Evolutionary conservation across 2,797 vertebrate species (phyloP).

Genomic region (Selene dorsalis): DNA sequence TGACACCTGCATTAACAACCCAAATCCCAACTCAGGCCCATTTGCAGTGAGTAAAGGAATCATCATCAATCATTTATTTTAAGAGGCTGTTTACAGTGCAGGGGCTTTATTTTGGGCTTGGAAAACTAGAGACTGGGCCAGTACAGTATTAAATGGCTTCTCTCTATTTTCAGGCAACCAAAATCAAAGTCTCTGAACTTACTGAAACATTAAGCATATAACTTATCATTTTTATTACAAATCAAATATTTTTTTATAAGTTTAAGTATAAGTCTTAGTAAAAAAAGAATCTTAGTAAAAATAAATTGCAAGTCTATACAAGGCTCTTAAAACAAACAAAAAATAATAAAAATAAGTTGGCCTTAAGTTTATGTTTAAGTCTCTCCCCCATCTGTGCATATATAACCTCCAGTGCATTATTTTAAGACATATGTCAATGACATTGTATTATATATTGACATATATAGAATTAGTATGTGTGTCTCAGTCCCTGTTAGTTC

Average conservation of each 20-base stretch:
- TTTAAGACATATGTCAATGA: neutral
- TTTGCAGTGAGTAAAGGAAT: conserved; percentile 72
- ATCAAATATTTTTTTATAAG: no score
- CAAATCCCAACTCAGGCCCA: conserved; percentile 77
- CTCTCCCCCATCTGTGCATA: neutral
- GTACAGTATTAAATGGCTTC: conserved; percentile 41
- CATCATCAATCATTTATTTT: conserved; percentile 83
- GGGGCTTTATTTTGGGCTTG: conserved; percentile 59
- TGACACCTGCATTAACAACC: conserved; percentile 82
- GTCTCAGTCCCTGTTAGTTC: conserved; percentile 30
- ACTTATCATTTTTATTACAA: neutral
- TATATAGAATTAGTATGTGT: conserved; percentile 28
- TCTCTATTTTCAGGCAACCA: conserved; percentile 21
- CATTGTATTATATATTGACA: conserved; percentile 6
- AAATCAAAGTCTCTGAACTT: neutral
- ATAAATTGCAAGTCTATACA: no score
- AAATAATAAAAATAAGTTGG: neutral
- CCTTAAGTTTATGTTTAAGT: neutral
- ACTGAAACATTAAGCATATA: neutral
- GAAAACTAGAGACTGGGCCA: conserved; percentile 29
- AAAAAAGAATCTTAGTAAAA: no score
- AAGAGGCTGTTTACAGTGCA: conserved; percentile 60
- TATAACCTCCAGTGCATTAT: neutral
- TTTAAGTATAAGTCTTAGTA: no score
- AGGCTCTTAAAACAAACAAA: no score